phyloP scores from a whole-genome alignment of 2,113 vertebrate species.

The Epinephelus moara region DNA sequence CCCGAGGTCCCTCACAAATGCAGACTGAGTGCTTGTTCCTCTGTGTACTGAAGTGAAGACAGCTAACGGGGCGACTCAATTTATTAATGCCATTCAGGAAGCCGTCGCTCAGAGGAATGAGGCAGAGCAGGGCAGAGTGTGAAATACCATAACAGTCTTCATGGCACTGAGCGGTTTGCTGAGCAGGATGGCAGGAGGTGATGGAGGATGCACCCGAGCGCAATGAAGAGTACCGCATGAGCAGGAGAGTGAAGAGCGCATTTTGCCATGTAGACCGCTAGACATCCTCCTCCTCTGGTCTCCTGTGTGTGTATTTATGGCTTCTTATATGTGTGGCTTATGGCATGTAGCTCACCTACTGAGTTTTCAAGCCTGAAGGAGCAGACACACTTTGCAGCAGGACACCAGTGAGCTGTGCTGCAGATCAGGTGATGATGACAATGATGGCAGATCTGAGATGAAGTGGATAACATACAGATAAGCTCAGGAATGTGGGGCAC shows the following conservation, averaged over 20 bases:
- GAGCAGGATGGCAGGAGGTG: conserved; percentile 64
- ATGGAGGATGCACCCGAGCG: conserved; percentile 58
- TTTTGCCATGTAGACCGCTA: conserved; percentile 19
- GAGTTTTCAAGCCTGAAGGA: conserved; percentile 29
- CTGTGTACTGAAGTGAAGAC: conserved; percentile 59
- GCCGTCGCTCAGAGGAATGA: conserved; percentile 77
- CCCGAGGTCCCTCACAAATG: conserved; percentile 44
- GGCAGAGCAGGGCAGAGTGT: conserved; percentile 48
- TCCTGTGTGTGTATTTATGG: conserved; percentile 25
- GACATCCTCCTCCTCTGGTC: conserved; percentile 13
- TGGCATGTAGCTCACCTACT: conserved; percentile 40
- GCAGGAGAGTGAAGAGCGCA: conserved; percentile 24
- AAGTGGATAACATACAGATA: conserved; percentile 8
- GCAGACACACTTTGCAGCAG: conserved; percentile 26
- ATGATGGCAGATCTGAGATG: conserved; percentile 14
- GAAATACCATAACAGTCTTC: conserved; percentile 68
- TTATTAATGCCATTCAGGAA: conserved; percentile 79
- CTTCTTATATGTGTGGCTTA: conserved; percentile 31
- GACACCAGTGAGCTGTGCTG: conserved; percentile 33
- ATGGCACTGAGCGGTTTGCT: conserved; percentile 59
- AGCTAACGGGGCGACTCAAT: conserved; percentile 55
- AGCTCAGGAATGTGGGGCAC: not conserved
- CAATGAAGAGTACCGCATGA: conserved; percentile 51
- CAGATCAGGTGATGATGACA: conserved; percentile 18
- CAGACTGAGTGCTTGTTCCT: conserved; percentile 34